Evolutionary conservation across 2,888 invertebrate genomes (phyloP), one percentile per base, ranked within the genome.

Genomic region (Ornithoptera alexandrae): DNA sequence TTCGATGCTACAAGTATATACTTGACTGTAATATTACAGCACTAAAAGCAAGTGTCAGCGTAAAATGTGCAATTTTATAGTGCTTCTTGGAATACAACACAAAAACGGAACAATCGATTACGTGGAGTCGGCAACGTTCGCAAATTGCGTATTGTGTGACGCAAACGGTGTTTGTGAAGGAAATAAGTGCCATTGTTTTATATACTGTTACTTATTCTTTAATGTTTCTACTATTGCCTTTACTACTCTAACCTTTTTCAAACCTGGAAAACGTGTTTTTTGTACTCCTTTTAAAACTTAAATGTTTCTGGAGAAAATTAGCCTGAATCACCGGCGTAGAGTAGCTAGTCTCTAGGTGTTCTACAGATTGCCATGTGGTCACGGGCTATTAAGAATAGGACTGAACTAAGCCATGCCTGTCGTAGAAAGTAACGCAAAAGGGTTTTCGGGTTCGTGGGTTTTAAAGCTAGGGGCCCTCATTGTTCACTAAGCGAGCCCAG

Each of bases 61-160:
- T 6, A 57, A 61, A 50, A 63, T 10, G 68, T 10, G 12, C 30
- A 63, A 50, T 68, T 36, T 58, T 46, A 62, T 24, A 57, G 42
- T 7, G 36, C 46, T 68, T 68, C 68, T 68, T 1, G 59, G 68
- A 68, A 68, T 20, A 63, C 58, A 50, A 46, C 63, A 50, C 58
- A 68, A 68, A 67, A 68, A 68, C 63, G 24, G 30, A 50, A 63
- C 68, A 67, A 62, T 62, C 42, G 42, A 62, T 59, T 63, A 50
- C 58, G 59, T 59, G 17, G 46, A 17, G 50, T 63, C 63, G 63
- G 36, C 68, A 68, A 62, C 58, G 58, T 68, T 63, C 63, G n/a
- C 50, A 62, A 59, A 36, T 20, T 36, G 57, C n/a, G 46, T 57
- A 62, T 63, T 68, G 68, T 63, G 50, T 39, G 17, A n/a, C 20